phyloP scores from a whole-genome alignment of 2,888 invertebrate genomes.

The Tachystola acroxantha region DNA sequence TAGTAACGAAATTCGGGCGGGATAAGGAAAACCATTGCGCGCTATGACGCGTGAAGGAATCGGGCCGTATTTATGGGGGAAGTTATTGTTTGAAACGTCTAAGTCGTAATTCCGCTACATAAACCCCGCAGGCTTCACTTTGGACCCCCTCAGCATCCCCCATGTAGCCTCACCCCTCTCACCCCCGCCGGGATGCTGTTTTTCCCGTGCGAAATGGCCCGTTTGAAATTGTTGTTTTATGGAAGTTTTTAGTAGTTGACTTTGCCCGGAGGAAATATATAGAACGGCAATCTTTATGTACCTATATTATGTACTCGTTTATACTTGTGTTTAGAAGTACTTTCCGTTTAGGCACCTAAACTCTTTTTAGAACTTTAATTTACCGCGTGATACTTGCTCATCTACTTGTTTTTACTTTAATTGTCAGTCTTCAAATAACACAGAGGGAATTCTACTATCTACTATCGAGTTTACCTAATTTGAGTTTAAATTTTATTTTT shows the following conservation, averaged over 20 bases:
- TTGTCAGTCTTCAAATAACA: no score
- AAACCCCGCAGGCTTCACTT: constrained; percentile 69
- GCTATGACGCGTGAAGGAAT: constrained; percentile 77
- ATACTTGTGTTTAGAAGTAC: not conserved
- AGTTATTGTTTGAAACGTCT: constrained; percentile 79
- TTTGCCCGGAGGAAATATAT: constrained; percentile 69
- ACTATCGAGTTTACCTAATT: no score
- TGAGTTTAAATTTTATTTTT: no score
- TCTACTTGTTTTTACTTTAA: no score
- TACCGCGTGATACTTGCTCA: no score
- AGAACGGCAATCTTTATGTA: constrained; percentile 59
- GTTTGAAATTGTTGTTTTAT: constrained; percentile 78
- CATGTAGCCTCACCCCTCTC: constrained; percentile 34
- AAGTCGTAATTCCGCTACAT: constrained; percentile 76
- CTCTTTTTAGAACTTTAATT: not conserved
- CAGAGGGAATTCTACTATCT: no score
- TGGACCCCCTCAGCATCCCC: constrained; percentile 42
- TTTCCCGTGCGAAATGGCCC: constrained; percentile 75
- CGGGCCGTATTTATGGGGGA: constrained; percentile 71
- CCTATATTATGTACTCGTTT: constrained; percentile 5
- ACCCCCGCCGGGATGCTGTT: constrained; percentile 59
- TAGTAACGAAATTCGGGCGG: constrained; percentile 30
- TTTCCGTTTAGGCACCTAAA: not conserved
- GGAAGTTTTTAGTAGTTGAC: constrained; percentile 78
- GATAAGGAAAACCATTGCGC: constrained; percentile 59